phyloP scores from a whole-genome alignment of 2,113 vertebrate species.

The Cyanoliseus patagonus region DNA sequence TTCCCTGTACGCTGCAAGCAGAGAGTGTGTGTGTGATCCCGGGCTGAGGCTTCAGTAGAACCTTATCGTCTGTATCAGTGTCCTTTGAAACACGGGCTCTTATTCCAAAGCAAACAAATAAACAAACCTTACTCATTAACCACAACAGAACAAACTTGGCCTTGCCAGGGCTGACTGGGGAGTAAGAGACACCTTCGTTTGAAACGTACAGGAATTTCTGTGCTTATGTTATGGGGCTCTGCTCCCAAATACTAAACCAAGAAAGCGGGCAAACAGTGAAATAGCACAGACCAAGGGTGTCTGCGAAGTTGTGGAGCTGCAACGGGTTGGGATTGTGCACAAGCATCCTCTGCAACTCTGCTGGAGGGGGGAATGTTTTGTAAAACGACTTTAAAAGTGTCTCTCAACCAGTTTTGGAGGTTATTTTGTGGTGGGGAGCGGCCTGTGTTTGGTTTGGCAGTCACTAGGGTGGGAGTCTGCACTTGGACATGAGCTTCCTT shows the following conservation, averaged over 20 bases:
- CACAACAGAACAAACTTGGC: not conserved
- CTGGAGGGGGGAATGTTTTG: not conserved
- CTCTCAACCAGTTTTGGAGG: not conserved
- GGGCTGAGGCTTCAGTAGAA: not conserved
- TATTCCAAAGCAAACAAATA: not conserved
- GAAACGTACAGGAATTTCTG: not conserved
- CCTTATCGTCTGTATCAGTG: not conserved
- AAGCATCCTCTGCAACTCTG: not conserved
- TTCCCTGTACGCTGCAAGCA: conserved; percentile 69
- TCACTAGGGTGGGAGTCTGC: accelerated
- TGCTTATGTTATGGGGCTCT: not conserved
- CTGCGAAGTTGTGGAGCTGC: not conserved
- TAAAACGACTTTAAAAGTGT: not conserved
- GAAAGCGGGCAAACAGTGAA: not conserved
- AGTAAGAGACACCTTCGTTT: not conserved
- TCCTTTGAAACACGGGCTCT: not conserved
- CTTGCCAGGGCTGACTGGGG: not conserved
- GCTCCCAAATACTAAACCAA: not conserved
- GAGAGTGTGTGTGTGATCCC: not conserved
- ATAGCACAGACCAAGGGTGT: no score
- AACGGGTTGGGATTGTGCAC: not conserved
- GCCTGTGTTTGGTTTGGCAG: not conserved
- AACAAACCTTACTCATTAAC: not conserved
- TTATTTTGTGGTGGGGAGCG: not conserved
- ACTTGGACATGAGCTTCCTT: not conserved